phyloP scores from a whole-genome alignment of 2,797 vertebrate genomes.

The Euphonia xanthogaster region DNA sequence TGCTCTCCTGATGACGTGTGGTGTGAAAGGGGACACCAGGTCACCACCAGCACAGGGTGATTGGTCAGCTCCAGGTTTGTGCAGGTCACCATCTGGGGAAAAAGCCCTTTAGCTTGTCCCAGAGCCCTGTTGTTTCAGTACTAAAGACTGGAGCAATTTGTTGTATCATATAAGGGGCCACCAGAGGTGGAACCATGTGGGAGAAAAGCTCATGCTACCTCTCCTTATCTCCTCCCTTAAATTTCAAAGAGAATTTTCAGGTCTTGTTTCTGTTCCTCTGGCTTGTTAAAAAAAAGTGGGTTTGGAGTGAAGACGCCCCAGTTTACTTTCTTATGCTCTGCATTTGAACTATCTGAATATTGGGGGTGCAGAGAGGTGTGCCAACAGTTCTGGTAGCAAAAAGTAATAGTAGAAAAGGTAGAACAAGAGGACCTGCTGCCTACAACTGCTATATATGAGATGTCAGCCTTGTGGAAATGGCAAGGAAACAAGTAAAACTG shows the following conservation, averaged over 20 bases:
- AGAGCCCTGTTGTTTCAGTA: neutral
- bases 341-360: neutral
- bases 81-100: neutral
- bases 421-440: neutral
- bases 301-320: neutral
- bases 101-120: neutral
- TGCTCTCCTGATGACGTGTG: neutral
- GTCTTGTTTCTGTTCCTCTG: neutral
- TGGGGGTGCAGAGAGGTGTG: neutral
- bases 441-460: neutral
- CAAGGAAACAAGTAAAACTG: neutral
- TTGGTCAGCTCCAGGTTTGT: neutral
- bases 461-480: neutral
- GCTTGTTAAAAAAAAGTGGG: neutral
- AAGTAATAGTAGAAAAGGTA: neutral
- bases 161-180: neutral
- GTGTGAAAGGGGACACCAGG: neutral
- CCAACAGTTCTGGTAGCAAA: neutral
- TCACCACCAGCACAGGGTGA: neutral
- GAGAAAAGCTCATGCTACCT: neutral
- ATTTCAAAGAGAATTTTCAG: neutral
- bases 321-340: neutral
- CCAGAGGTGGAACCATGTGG: neutral
- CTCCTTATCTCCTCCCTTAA: neutral
- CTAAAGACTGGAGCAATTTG: neutral